Evolutionary conservation across 2,888 invertebrate species (phyloP).

Genomic region (Exocentrus adspersus): DNA sequence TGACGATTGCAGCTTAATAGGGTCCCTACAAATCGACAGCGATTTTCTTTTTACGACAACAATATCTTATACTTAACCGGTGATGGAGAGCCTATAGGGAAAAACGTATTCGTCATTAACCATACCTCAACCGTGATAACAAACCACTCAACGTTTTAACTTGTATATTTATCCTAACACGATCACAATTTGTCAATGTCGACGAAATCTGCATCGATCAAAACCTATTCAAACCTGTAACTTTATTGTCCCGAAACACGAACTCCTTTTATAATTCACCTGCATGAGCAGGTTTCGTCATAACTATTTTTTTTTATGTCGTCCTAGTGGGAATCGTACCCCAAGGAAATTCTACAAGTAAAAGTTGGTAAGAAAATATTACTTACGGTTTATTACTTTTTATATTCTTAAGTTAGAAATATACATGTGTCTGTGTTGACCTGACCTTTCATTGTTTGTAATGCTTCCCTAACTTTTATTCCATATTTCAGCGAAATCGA

Average conservation of each 20-base stretch:
- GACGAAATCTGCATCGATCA: slow-evolving; percentile 16
- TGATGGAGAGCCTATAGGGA: neutral
- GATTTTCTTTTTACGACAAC: slow-evolving; percentile 13
- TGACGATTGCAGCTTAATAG: slow-evolving; percentile 2
- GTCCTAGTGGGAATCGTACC: neutral
- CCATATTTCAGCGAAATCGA: too few relatives aligned
- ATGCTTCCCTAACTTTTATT: too few relatives aligned
- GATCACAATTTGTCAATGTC: slow-evolving; percentile 22
- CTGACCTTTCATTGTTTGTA: too few relatives aligned
- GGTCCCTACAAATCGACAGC: slow-evolving; percentile 15
- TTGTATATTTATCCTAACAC: slow-evolving; percentile 20
- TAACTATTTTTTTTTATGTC: neutral
- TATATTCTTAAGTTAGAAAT: too few relatives aligned
- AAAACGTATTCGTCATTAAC: slow-evolving; percentile 16
- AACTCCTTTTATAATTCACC: slow-evolving; percentile 18
- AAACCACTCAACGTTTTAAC: slow-evolving; percentile 17
- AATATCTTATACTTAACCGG: neutral
- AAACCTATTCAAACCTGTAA: slow-evolving; percentile 14
- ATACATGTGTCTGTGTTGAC: too few relatives aligned
- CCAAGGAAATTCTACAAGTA: neutral
- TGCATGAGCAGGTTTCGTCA: neutral
- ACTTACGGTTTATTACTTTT: too few relatives aligned
- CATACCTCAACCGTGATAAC: slow-evolving; percentile 12
- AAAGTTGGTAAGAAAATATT: neutral
- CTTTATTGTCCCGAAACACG: slow-evolving; percentile 21